Conservation (phyloP, 2,888 invertebrate species). For the Sinohyriopsis cumingii region DNA sequence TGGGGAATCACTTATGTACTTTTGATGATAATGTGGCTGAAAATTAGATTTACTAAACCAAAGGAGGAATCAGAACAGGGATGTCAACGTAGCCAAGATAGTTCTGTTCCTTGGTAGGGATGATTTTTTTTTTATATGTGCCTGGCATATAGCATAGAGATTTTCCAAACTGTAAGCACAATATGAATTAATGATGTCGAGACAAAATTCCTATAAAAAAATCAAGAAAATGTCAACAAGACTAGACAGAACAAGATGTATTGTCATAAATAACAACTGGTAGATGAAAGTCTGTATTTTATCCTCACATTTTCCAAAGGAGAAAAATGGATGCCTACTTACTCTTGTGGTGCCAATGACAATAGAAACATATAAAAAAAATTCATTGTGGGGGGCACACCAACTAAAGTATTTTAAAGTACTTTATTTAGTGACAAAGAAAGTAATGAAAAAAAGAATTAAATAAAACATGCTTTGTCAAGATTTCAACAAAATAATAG, state of each 20-base stretch:
- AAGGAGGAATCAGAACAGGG: constrained; percentile 4
- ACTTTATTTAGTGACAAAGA: no score
- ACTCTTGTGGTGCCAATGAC: no score
- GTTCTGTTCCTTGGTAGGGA: not conserved
- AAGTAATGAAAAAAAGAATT: no score
- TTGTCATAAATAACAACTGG: constrained; percentile 3
- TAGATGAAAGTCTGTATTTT: not conserved
- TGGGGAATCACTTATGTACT: constrained; percentile 13
- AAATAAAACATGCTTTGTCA: no score
- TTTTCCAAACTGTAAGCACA: constrained; percentile 1
- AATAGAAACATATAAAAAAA: no score
- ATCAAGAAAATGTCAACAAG: constrained; percentile 11
- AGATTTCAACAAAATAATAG: no score
- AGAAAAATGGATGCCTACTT: no score
- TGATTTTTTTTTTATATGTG: not conserved
- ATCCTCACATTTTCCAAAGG: no score
- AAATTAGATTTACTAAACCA: no score
- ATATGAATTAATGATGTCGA: constrained; percentile 1
- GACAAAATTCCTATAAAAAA: constrained; percentile 4
- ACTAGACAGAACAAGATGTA: constrained; percentile 9
- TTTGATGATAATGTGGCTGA: no score
- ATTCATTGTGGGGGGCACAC: no score
- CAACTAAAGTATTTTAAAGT: no score
- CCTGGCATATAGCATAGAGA: constrained; percentile 1
- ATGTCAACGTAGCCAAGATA: constrained; percentile 6